Evolutionary conservation across 2,113 vertebrate genomes (phyloP).

Genomic region (Oreochromis tanganicae): DNA sequence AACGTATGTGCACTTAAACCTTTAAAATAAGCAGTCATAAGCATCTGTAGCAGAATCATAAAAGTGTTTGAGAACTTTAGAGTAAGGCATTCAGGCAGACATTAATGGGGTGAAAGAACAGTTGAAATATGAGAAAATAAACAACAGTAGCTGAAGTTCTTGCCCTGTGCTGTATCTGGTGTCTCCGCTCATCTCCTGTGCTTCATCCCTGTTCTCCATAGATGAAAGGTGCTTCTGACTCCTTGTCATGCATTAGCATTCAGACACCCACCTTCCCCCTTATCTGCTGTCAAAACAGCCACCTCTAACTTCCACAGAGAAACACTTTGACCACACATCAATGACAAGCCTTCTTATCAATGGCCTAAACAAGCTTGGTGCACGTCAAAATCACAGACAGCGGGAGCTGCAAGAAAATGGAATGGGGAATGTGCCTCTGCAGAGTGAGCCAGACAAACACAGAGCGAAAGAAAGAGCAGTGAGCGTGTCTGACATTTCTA

Average conservation of each 20-base stretch:
- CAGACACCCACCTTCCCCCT: constrained; percentile 31
- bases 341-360: constrained; percentile 44
- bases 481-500: constrained; percentile 45
- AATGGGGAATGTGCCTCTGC: constrained; percentile 2
- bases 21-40: not conserved
- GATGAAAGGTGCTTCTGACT: constrained; percentile 34
- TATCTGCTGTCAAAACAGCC: constrained; percentile 53
- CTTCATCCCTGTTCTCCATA: constrained; percentile 10
- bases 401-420: not conserved
- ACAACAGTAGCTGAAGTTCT: not conserved
- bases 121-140: not conserved
- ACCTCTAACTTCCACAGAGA: constrained; percentile 37
- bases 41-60: not conserved
- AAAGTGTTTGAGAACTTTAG: not conserved
- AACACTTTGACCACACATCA: constrained; percentile 49
- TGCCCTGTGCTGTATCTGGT: not conserved
- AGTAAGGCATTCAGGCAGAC: not conserved
- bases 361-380: constrained; percentile 33
- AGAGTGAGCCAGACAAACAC: constrained; percentile 1
- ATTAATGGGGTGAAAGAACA: not conserved
- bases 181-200: not conserved
- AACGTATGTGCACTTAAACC: not conserved
- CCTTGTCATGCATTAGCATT: constrained; percentile 40
- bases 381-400: constrained; percentile 14
- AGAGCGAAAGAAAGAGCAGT: not conserved